Evolutionary conservation across 2,113 vertebrate genomes (phyloP), one percentile per base, ranked within the genome.

Genomic region (Halcyon malimbica): DNA sequence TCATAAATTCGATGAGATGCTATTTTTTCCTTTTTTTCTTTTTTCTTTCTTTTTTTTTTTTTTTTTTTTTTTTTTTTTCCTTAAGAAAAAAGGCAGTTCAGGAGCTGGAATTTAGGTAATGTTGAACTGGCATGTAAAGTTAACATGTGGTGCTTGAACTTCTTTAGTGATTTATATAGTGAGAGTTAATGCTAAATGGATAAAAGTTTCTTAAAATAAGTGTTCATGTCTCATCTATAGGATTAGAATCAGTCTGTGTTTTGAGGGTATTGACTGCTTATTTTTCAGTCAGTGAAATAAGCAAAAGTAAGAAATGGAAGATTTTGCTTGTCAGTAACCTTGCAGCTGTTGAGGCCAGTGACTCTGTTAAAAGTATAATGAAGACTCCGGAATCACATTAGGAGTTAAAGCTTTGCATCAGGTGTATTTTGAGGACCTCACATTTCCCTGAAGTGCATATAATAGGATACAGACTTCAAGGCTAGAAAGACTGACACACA

Each of bases 381-480:
- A 73, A 31, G 24, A 10, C 16, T 24, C 29, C 9, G 0, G 16
- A 56, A 9, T 65, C n/a, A 7, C 0, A 0, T 6, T 11, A 65
- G 31, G 44, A 64, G 4, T 18, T 5, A 80, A 69, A 16, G 37
- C n/a, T 85, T 42, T n/a, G n/a, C 17, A 14, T 83, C n/a, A 35
- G 51, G 51, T 77, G 56, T 81, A 39, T 74, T 93, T 74, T 78
- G 73, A 75, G 68, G 23, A 29, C 11, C 6, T 78, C 9, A 0
- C 1, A 1, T 37, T 63, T 67, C 29, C 20, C 28, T 54, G 41
- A 70, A 62, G 25, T 65, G 54, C 24, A 48, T 75, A 10, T 33
- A 48, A 42, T n/a, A 14, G n/a, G 29, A 17, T 57, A n/a, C 48
- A 51, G 39, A 7, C 48, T 56, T 87, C 42, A 59, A 54, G 33